Conservation (phyloP, 2,797 vertebrate genomes). For the Peromyscus nudipes region DNA sequence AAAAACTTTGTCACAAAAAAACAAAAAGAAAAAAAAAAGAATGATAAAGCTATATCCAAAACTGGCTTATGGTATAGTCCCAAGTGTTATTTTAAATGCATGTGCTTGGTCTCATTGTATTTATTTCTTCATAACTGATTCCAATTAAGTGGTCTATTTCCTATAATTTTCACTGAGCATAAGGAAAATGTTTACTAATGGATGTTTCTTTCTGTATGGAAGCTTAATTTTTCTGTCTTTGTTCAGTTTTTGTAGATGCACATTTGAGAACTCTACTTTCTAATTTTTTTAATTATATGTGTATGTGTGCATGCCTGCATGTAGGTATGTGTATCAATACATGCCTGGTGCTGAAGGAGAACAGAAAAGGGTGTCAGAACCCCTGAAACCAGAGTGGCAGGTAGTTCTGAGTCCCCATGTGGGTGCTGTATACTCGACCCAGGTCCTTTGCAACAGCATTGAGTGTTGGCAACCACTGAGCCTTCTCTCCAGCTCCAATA, state of each 20-base stretch:
- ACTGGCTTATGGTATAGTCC: neutral
- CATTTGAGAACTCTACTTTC: neutral
- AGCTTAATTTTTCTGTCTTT: constrained; percentile 42
- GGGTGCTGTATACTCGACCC: neutral
- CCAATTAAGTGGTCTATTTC: constrained; percentile 5
- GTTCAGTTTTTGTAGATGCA: constrained; percentile 10
- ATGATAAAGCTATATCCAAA: constrained; percentile 4
- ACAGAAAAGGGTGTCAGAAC: neutral
- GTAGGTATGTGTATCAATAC: too few species aligned
- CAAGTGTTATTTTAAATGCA: constrained; percentile 19
- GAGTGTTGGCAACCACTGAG: neutral
- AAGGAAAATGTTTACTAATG: constrained; percentile 45
- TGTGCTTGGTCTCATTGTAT: constrained; percentile 10
- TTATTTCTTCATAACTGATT: constrained; percentile 50
- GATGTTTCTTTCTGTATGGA: constrained; percentile 1
- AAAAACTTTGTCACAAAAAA: too few species aligned
- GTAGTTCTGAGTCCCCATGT: too few species aligned
- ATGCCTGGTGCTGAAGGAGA: neutral
- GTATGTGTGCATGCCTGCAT: neutral
- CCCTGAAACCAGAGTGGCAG: neutral
- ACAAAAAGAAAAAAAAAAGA: neutral
- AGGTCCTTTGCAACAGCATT: neutral
- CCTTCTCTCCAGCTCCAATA: neutral
- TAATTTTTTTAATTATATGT: neutral
- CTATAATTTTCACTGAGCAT: constrained; percentile 40